Evolutionary conservation across 2,113 vertebrate genomes (phyloP).

Genomic region (Rhinoderma darwinii): DNA sequence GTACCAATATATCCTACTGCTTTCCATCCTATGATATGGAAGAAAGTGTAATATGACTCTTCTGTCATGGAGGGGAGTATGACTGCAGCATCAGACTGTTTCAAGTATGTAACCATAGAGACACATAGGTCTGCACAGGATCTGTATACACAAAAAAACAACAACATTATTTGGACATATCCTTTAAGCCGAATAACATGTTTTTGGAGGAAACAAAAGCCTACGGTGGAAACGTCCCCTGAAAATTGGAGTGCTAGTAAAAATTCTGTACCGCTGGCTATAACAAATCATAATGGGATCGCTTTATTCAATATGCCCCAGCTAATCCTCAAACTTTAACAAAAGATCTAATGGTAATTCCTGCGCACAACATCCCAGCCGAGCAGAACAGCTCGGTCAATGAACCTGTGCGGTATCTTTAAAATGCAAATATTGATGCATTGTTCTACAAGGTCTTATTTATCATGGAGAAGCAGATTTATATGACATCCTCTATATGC

Average conservation of each 20-base stretch:
- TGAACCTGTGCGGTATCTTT: constrained; percentile 52
- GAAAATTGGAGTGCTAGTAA: neutral
- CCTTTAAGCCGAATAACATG: neutral
- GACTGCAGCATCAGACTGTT: too few species aligned
- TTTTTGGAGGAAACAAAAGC: neutral
- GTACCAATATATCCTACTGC: too few species aligned
- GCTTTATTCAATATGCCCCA: neutral
- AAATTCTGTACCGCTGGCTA: neutral
- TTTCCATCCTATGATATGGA: too few species aligned
- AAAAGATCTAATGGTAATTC: constrained; percentile 33
- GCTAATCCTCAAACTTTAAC: constrained; percentile 15
- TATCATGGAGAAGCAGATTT: constrained; percentile 52
- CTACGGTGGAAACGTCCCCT: neutral
- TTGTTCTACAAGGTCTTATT: constrained; percentile 53
- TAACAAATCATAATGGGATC: neutral
- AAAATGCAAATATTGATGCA: constrained; percentile 58
- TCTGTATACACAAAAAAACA: too few species aligned
- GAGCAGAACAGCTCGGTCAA: constrained; percentile 44
- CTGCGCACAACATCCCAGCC: constrained; percentile 21
- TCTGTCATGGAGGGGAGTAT: too few species aligned
- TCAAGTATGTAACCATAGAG: too few species aligned
- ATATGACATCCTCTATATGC: constrained; percentile 59
- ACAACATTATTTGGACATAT: neutral
- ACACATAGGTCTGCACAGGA: too few species aligned
- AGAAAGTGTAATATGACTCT: too few species aligned